Percentiles rank a stretch among this genome's conserved stretches.
These are phyloP conservation scores for Acanthoscelides obtectus DNA, from an alignment of 2,888 invertebrate genomes.

Conservation along the genomic window DNA sequence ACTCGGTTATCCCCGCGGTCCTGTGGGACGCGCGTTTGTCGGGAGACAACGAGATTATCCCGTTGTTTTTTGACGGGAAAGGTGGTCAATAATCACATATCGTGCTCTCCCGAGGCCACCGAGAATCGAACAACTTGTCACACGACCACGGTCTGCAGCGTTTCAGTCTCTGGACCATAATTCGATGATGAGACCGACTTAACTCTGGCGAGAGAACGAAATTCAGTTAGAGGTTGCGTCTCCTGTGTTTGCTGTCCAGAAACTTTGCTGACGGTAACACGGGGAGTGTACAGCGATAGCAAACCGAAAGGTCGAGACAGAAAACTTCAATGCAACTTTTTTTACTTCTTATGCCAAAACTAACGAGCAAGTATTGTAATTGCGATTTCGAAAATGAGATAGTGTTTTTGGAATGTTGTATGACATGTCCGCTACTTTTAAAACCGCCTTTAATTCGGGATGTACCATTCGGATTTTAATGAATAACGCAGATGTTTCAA, in stretches of 20 bases:
- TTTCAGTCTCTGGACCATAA: constrained; percentile 18
- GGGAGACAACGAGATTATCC: background rate
- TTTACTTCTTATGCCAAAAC: too few relatives aligned
- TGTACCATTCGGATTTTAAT: too few relatives aligned
- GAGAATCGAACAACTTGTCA: constrained; percentile 32
- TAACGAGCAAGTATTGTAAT: too few relatives aligned
- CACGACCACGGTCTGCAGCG: constrained; percentile 20
- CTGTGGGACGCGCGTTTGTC: background rate
- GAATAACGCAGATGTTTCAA: too few relatives aligned
- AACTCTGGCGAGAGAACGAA: constrained; percentile 28
- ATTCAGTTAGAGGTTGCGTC: constrained; percentile 27
- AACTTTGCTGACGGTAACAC: too few relatives aligned
- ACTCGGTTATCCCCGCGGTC: background rate
- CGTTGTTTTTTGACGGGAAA: constrained; percentile 13
- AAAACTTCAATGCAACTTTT: too few relatives aligned
- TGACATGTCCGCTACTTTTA: too few relatives aligned
- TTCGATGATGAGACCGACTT: constrained; percentile 36
- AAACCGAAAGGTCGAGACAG: too few relatives aligned
- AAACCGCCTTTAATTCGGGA: too few relatives aligned
- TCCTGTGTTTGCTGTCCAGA: background rate
- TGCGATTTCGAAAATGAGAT: too few relatives aligned
- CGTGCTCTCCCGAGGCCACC: constrained; percentile 33
- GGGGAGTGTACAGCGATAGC: too few relatives aligned
- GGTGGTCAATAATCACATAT: constrained; percentile 46
- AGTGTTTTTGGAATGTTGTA: too few relatives aligned